phyloP scores from a whole-genome alignment of 92 coral and sea anemone genomes.

The Zoanthus sociatus region DNA sequence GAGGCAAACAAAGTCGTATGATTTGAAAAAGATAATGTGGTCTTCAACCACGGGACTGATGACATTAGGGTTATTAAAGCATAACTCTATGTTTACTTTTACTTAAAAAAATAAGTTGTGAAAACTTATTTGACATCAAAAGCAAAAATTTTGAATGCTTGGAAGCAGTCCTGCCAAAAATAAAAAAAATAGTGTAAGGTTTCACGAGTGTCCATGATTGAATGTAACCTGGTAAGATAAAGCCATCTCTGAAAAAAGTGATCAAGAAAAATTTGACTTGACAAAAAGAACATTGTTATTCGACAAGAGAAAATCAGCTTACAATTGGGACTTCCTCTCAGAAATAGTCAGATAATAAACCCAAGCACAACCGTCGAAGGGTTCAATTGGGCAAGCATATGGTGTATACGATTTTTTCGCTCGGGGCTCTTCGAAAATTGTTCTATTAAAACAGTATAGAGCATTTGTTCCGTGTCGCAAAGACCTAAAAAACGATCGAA shows the following conservation, averaged over 20 bases:
- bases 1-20: neutral
- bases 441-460: too few species aligned
- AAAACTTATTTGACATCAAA: neutral
- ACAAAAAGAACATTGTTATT: neutral
- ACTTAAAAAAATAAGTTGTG: neutral
- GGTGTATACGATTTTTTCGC: too few species aligned
- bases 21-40: constrained; percentile 1
- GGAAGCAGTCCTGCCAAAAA: neutral
- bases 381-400: too few species aligned
- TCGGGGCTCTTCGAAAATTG: too few species aligned
- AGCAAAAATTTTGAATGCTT: constrained; percentile 13
- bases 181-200: constrained; percentile 4
- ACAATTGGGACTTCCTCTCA: too few species aligned
- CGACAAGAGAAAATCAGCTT: too few species aligned
- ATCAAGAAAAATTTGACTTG: neutral
- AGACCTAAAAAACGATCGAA: too few species aligned
- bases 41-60: neutral
- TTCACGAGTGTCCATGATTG: neutral
- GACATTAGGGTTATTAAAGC: neutral
- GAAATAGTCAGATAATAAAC: too few species aligned
- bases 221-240: neutral
- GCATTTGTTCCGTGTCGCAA: too few species aligned
- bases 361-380: too few species aligned
- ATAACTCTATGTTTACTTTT: constrained; percentile 23
- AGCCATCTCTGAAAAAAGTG: neutral